Conservation (phyloP, 2,888 invertebrate species). For the Hypomecis punctinalis region DNA sequence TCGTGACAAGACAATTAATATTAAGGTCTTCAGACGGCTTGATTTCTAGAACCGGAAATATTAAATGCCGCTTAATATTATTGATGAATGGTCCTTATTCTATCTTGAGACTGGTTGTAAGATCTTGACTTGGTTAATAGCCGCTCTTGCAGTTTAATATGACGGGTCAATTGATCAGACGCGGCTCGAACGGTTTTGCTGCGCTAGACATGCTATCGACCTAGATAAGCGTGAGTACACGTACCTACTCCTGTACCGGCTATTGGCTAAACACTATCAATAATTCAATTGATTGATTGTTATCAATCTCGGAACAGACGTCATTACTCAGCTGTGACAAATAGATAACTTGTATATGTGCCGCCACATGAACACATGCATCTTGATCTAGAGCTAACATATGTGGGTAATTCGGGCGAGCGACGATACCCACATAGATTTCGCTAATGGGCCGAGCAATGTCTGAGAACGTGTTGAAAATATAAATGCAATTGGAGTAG, state of each 20-base stretch:
- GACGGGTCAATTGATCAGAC: conserved; percentile 57
- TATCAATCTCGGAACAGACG: conserved; percentile 45
- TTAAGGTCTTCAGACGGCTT: not conserved
- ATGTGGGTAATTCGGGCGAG: conserved; percentile 51
- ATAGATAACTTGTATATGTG: conserved; percentile 36
- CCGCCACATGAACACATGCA: conserved; percentile 11
- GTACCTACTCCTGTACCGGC: conserved; percentile 1
- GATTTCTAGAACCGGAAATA: conserved; percentile 14
- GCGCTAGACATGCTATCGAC: conserved; percentile 37
- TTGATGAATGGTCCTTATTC: conserved; percentile 25
- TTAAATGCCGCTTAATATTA: conserved; percentile 13
- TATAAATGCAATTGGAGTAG: conserved; percentile 6
- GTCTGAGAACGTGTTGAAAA: conserved; percentile 3
- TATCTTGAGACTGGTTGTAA: conserved; percentile 19
- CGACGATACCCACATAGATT: conserved; percentile 21
- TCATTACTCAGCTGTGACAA: conserved; percentile 47
- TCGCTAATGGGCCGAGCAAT: conserved; percentile 14
- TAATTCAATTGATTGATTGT: conserved; percentile 52
- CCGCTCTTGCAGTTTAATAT: conserved; percentile 48
- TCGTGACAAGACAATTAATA: conserved; percentile 8
- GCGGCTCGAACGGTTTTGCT: conserved; percentile 46
- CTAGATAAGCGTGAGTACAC: conserved; percentile 35
- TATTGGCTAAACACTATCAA: conserved; percentile 36
- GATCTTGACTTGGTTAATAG: conserved; percentile 53
- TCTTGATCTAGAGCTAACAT: conserved; percentile 33